Percentiles rank a stretch among this genome's conserved stretches.
These are phyloP conservation scores for Triops longicaudatus DNA, from an alignment of 1,140 invertebrate genomes.

Conservation along the genomic window DNA sequence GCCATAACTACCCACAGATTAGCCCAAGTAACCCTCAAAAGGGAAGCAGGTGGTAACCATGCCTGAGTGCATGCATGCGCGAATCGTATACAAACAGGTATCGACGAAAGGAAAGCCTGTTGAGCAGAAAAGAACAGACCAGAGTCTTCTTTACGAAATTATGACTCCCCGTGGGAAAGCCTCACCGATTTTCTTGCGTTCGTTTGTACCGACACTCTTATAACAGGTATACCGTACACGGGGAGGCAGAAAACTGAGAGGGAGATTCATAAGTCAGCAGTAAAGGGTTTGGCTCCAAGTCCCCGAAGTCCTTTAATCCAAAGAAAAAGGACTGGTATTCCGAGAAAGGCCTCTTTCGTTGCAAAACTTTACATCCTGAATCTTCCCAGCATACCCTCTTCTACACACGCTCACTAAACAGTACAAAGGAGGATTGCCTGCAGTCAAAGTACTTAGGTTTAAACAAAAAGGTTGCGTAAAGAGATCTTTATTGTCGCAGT, in stretches of 20 bases:
- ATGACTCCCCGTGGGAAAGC: neutral
- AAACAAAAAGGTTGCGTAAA: no score
- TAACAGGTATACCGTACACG: neutral
- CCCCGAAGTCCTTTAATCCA: no score
- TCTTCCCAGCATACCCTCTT: neutral
- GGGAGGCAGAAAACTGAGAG: no score
- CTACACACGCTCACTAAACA: neutral
- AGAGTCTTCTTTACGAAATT: no score
- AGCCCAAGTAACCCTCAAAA: neutral
- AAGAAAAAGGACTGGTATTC: neutral
- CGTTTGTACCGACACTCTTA: neutral
- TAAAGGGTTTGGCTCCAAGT: neutral
- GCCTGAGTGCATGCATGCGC: neutral
- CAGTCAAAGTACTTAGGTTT: no score
- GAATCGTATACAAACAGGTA: neutral
- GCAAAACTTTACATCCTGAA: neutral
- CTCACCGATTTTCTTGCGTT: neutral
- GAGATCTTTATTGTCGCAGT: no score
- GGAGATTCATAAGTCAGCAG: neutral
- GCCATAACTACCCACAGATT: conserved; percentile 13
- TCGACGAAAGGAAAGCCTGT: neutral
- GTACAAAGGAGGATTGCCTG: no score
- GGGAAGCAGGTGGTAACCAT: conserved; percentile 3
- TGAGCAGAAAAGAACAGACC: neutral
- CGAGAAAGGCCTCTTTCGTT: neutral